These are phyloP conservation scores for Brotula barbata DNA, from an alignment of 2,797 vertebrate genomes.

Conservation along the genomic window DNA sequence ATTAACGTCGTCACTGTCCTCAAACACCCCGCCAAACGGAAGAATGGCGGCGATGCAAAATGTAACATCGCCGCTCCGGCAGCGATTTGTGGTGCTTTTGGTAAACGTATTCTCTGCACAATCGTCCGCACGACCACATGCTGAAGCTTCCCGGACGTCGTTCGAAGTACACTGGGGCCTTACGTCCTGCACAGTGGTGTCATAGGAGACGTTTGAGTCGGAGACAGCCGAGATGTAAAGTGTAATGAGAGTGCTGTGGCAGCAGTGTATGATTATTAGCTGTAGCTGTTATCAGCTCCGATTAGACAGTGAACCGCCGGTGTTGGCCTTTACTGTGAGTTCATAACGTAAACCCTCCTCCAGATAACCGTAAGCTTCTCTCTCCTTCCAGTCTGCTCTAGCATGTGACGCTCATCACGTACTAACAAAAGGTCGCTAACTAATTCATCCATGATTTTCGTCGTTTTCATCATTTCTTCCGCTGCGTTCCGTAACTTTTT, in stretches of 20 bases:
- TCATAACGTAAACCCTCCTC: constrained; percentile 25
- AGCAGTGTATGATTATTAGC: constrained; percentile 35
- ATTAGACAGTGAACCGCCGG: constrained; percentile 15
- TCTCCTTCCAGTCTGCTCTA: constrained; percentile 33
- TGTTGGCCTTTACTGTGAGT: constrained; percentile 21
- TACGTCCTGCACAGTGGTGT: constrained; percentile 37
- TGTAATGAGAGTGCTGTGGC: constrained; percentile 36
- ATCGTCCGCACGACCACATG: no score
- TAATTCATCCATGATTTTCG: constrained; percentile 15
- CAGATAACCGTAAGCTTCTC: constrained; percentile 40
- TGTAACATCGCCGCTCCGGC: no score
- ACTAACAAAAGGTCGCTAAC: constrained; percentile 33
- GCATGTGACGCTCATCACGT: constrained; percentile 16
- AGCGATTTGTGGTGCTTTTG: no score
- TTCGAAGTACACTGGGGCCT: not conserved
- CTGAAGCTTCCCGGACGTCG: no score
- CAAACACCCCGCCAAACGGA: no score
- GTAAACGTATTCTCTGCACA: no score
- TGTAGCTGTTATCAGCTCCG: constrained; percentile 42
- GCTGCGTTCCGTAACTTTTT: constrained; percentile 21
- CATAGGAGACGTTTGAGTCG: constrained; percentile 26
- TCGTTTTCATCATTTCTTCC: constrained; percentile 26
- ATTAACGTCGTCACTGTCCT: no score
- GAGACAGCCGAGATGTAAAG: constrained; percentile 16
- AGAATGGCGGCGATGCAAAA: no score